phyloP scores from a whole-genome alignment of 2,797 vertebrate genomes.

The Scleropages formosus region DNA sequence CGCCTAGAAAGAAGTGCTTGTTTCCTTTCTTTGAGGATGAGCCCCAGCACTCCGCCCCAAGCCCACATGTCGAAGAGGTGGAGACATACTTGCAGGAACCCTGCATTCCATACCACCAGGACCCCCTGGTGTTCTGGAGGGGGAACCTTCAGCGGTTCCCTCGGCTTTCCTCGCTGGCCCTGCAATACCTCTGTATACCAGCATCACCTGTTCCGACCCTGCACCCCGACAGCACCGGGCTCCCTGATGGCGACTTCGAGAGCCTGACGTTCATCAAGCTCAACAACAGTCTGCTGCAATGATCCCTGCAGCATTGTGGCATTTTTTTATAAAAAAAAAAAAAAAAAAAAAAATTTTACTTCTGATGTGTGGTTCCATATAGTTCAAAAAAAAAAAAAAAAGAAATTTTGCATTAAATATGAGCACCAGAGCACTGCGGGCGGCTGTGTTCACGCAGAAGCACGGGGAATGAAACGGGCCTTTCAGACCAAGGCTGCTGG shows the following conservation, averaged over 20 bases:
- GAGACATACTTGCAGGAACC: conserved; percentile 26
- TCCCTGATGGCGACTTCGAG: conserved; percentile 26
- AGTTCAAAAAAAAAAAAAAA: conserved; percentile 48
- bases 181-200: conserved; percentile 33
- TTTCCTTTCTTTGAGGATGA: conserved; percentile 33
- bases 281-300: conserved; percentile 27
- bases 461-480: conserved; percentile 36
- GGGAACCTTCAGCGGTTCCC: conserved; percentile 29
- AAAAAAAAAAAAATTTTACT: background rate
- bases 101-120: conserved; percentile 28
- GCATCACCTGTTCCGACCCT: conserved; percentile 18
- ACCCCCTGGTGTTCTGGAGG: conserved; percentile 28
- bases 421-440: conserved; percentile 46
- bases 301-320: conserved; percentile 17
- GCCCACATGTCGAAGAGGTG: conserved; percentile 9
- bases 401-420: conserved; percentile 49
- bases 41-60: conserved; percentile 24
- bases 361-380: background rate
- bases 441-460: conserved; percentile 52
- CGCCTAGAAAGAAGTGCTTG: conserved; percentile 16
- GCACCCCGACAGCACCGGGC: conserved; percentile 25
- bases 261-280: conserved; percentile 43
- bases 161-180: conserved; percentile 32
- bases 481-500: conserved; percentile 47
- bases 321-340: background rate